Evolutionary conservation across 2,113 vertebrate species (phyloP).

Genomic region (Aspidoscelis tigris): DNA sequence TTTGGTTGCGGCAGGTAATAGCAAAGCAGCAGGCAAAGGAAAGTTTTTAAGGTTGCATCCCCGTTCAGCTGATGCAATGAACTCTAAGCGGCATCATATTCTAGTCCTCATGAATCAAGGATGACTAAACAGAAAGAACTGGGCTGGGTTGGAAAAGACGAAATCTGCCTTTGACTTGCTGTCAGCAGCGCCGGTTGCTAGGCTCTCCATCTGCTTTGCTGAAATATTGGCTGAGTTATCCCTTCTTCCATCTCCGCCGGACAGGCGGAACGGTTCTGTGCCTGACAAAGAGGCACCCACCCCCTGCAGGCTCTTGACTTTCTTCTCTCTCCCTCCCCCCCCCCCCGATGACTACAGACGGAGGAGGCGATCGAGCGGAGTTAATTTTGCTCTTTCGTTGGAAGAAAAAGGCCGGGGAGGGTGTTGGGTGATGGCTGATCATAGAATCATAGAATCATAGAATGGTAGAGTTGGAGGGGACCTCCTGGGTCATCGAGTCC

Average conservation of each 20-base stretch:
- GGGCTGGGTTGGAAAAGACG: not conserved
- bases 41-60: not conserved
- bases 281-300: not conserved
- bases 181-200: not conserved
- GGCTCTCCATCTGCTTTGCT: slow-evolving; percentile 8
- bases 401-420: not conserved
- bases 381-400: not conserved
- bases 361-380: not conserved
- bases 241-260: slow-evolving; percentile 14
- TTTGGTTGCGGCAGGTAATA: not conserved
- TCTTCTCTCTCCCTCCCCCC: not conserved
- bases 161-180: not conserved
- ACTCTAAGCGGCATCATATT: no score
- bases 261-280: no score
- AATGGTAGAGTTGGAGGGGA: no score
- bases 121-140: not conserved
- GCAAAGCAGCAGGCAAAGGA: not conserved
- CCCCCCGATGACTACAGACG: not conserved
- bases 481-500: no score
- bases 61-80: not conserved
- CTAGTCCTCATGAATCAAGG: not conserved
- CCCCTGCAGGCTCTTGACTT: not conserved
- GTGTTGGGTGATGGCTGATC: no score
- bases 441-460: no score
- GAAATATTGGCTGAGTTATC: not conserved